These are phyloP conservation scores for Notarius lentiginosus DNA, from an alignment of 2,113 vertebrate species.

Conservation along the genomic window DNA sequence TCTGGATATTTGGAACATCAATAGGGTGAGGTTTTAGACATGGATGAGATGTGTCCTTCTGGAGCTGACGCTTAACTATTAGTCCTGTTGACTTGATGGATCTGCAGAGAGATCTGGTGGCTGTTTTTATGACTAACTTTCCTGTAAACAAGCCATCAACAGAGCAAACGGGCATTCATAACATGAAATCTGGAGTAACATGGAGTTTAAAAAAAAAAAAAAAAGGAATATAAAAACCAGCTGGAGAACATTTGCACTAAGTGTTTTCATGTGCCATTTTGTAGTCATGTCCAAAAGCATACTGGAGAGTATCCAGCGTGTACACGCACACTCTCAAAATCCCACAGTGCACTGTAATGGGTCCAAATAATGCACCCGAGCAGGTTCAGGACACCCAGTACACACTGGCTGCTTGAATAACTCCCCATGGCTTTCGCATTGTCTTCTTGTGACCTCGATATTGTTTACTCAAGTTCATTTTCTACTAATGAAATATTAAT, in stretches of 20 bases:
- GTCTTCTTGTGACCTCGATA: neutral
- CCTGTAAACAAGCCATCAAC: slow-evolving; percentile 23
- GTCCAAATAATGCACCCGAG: neutral
- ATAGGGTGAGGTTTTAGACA: slow-evolving; percentile 1
- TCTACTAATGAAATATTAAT: neutral
- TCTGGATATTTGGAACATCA: neutral
- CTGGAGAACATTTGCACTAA: slow-evolving; percentile 19
- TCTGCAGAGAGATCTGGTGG: neutral
- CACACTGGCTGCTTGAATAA: neutral
- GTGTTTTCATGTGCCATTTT: slow-evolving; percentile 14
- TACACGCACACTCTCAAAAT: neutral
- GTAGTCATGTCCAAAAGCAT: slow-evolving; percentile 24
- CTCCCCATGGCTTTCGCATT: neutral
- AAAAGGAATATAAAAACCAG: neutral
- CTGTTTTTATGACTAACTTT: slow-evolving; percentile 10
- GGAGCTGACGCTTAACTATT: neutral
- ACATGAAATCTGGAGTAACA: neutral
- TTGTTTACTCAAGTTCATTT: neutral
- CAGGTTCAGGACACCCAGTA: slow-evolving; percentile 2
- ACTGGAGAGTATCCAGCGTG: slow-evolving; percentile 1
- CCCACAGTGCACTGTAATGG: neutral
- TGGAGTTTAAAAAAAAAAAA: neutral
- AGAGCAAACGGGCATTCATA: neutral
- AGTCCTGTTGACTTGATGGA: neutral
- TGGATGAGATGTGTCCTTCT: neutral